These are phyloP conservation scores for Therioaphis trifolii DNA, from an alignment of 2,888 invertebrate genomes.

Conservation along the genomic window DNA sequence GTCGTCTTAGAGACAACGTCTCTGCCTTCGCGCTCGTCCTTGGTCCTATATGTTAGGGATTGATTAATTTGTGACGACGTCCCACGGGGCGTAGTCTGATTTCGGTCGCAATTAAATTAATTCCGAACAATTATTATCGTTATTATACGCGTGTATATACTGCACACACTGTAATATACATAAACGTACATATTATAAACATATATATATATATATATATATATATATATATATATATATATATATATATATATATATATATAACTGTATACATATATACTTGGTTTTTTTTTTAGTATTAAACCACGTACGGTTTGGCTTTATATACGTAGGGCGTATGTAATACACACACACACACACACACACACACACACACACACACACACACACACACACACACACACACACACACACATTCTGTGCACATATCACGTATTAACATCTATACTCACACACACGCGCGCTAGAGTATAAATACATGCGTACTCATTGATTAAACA, in stretches of 20 bases:
- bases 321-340: constrained; percentile 23
- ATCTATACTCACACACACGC: not conserved
- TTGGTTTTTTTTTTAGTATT: constrained; percentile 28
- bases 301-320: constrained; percentile 5
- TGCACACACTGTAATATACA: not conserved
- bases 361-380: not conserved
- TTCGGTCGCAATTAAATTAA: constrained; percentile 60
- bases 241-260: too few relatives aligned
- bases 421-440: not conserved
- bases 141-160: not conserved
- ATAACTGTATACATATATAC: constrained; percentile 1
- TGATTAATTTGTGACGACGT: constrained; percentile 47
- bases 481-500: constrained; percentile 60
- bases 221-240: too few relatives aligned
- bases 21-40: not conserved
- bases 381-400: not conserved
- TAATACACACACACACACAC: not conserved
- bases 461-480: not conserved
- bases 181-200: not conserved
- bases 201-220: too few relatives aligned
- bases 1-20: too few relatives aligned
- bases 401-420: not conserved
- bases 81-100: constrained; percentile 55
- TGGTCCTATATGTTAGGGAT: not conserved
- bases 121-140: constrained; percentile 43